Base-by-base conservation (phyloP, 1,140 invertebrate genomes). In the Drosophila miranda region DNA sequence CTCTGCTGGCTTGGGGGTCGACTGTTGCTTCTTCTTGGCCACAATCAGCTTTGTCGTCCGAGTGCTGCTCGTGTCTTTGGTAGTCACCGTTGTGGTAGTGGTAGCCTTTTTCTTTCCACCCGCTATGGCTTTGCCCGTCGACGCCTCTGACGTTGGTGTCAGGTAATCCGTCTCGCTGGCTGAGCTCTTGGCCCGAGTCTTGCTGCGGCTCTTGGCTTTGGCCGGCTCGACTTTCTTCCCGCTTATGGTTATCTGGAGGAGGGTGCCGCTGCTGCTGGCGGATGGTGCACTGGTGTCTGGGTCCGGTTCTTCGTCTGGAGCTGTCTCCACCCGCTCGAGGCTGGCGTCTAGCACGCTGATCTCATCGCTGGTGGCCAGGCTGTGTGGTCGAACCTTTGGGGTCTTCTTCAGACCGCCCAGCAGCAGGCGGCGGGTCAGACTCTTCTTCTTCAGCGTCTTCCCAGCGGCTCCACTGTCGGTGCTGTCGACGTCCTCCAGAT, bases 201-300 rank as follows among this genome's bases (percentile, higher is more conserved):
- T 67, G 19, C 67, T 58, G 49, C 61, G 53, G 38, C 61, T 71
- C 48, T 45, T 69, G 6, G 49, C 16, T 42, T 44, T 46, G 4
- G 41, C 54, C 44, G 79, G 67, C 55, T 89, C 83, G 26, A 88
- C 68, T 78, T 90, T 90, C 73, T 90, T 89, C 52, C 89, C 89
- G 13, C 80, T 81, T 49, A 90, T 90, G 60, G 89, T 90, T 59
- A 90, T 90, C 71, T 90, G 78, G 23, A 90, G 61, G 16, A 67
- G 87, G 54, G 51, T 73, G 70, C 66, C 88, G 54, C 53, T 73
- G 70, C 69, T 75, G 63, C 73, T 52, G 44, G 72, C 55, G 2
- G 56, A 59, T 43, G 44, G 55, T 7, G 61, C 62, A 43, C 38
- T 42, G 54, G 52, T 49, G 30, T 23, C 56, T 56, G 30, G 51